Base-by-base conservation (phyloP, 2,797 vertebrate species). In the Rallus crepitans region DNA sequence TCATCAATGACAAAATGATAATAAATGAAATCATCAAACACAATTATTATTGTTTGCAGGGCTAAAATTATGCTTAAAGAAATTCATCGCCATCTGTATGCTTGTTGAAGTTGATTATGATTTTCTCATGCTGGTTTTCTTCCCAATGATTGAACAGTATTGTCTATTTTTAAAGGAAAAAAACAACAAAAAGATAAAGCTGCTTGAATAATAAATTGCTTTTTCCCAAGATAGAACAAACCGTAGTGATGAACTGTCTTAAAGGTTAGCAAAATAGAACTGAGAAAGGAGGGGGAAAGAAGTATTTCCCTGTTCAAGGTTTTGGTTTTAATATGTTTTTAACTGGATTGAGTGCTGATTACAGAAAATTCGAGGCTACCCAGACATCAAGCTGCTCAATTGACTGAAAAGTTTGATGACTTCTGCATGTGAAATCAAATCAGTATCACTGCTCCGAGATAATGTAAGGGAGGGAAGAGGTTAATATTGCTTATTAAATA, bases 401-500 rank as follows among this genome's bases (percentile, higher is more conserved):
- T 85, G 93, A 89, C 66, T 89, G 83, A 75, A 48, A 87, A 91
- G 91, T 94, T 92, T 96, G 97, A 98, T 96, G 89, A 87, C 69
- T 64, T 84, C 81, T 69, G 57, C 27, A 15, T 6, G 2, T 86
- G 53, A 87, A 52, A 93, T 73, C 68, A 89, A 66, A 95, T 83
- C 79, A 85, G 69, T 64, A 78, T 28, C 70, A 70, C 71, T 55
- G 61, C 56, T 84, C 65, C 4, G 0, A 2, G 25, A 76, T 91
- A 81, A 82, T 35, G 28, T 11, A 21, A 11, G n/a, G 16, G 12
- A 11, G 12, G 28, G 42, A 20, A 61, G 78, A 81, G 61, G 92
- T 76, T 95, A 94, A 79, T 66, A 69, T 30, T 1, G 1, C 37
- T 87, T 82, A 90, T 76, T 95, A 90, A 93, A 94, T 90, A 91